Evolutionary conservation across 2,113 vertebrate genomes (phyloP).

Genomic region (Rhombomys opimus): DNA sequence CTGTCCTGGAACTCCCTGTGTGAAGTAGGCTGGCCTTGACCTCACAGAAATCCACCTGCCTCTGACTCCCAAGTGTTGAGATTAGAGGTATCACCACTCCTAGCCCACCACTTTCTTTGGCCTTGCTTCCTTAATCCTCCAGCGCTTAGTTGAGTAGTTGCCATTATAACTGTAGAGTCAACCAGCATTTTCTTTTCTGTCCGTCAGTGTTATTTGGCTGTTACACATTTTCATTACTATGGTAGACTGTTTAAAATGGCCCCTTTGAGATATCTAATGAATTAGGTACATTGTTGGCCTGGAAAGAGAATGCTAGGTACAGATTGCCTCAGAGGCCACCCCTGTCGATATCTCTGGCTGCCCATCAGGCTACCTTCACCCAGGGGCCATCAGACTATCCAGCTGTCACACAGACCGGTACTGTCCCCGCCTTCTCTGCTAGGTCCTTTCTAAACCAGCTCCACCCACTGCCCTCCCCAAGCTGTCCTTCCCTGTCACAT

Average conservation of each 20-base stretch:
- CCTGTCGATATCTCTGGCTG: neutral
- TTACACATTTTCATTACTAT: neutral
- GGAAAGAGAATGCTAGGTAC: neutral
- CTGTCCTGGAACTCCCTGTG: neutral
- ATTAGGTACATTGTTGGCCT: neutral
- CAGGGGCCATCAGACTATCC: neutral
- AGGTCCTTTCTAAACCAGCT: neutral
- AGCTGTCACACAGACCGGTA: accelerated
- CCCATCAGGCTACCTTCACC: too few species aligned
- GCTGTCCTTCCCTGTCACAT: neutral
- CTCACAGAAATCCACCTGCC: neutral
- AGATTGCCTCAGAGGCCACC: neutral
- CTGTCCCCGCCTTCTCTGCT: neutral
- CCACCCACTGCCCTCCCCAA: accelerated
- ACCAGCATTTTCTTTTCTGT: constrained; percentile 18
- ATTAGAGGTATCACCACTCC: neutral
- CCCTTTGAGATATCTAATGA: neutral
- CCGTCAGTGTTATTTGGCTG: neutral
- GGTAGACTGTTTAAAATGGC: neutral
- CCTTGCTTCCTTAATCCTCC: neutral
- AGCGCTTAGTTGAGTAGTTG: neutral
- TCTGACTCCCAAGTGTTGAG: neutral
- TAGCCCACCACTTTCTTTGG: neutral
- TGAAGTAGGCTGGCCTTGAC: neutral
- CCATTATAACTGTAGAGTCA: neutral